These are phyloP conservation scores for Synergus laeviventris DNA, from an alignment of 2,888 invertebrate species.

Conservation along the genomic window DNA sequence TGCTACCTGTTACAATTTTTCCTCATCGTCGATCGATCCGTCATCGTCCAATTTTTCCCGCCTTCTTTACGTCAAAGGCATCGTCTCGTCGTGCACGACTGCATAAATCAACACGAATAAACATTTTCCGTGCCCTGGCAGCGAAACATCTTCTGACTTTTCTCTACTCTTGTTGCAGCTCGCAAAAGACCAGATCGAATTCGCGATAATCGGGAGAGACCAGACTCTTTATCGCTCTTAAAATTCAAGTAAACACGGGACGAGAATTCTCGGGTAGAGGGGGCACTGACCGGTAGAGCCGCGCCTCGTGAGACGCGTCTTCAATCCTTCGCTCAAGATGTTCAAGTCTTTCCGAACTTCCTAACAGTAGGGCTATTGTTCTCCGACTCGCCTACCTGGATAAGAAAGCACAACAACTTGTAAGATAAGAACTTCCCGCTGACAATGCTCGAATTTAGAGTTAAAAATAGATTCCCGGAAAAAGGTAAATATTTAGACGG, in stretches of 20 bases:
- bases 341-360: constrained; percentile 42
- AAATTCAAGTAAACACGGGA: constrained; percentile 61
- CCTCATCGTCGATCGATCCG: constrained; percentile 60
- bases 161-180: constrained; percentile 31
- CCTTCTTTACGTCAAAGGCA: constrained; percentile 27
- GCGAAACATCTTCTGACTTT: constrained; percentile 26
- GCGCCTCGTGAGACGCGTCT: constrained; percentile 67
- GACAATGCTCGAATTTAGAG: not conserved
- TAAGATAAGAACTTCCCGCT: not conserved
- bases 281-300: constrained; percentile 69
- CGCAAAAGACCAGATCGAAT: constrained; percentile 38
- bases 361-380: constrained; percentile 41
- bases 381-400: constrained; percentile 25
- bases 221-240: constrained; percentile 46
- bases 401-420: constrained; percentile 14
- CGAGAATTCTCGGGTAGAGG: constrained; percentile 60
- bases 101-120: constrained; percentile 39
- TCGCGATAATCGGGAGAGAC: constrained; percentile 40
- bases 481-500: not conserved
- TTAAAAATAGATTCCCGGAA: not conserved
- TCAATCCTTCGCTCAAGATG: constrained; percentile 50
- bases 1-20: constrained; percentile 72
- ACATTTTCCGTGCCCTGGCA: constrained; percentile 43
- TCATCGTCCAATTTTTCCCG: constrained; percentile 30
- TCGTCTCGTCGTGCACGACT: constrained; percentile 5